Percentiles rank a stretch among this genome's conserved stretches.
These are phyloP conservation scores for Hydraecia micacea DNA, from an alignment of 2,888 invertebrate genomes.

Conservation along the genomic window DNA sequence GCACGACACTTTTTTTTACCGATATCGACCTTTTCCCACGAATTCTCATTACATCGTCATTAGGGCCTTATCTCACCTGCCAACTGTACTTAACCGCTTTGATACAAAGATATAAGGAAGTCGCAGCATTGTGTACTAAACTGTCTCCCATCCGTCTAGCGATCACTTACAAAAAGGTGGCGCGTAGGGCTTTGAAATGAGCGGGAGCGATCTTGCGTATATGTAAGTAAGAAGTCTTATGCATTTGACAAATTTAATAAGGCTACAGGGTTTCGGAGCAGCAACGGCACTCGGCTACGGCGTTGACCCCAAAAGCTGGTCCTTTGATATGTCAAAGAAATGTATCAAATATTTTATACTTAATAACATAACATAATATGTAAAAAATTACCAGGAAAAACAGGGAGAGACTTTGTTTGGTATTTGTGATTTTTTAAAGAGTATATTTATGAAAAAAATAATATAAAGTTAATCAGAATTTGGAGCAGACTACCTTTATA, in stretches of 20 bases:
- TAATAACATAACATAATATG: no score
- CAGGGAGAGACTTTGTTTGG: no score
- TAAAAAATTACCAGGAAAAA: neutral
- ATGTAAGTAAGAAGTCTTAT: neutral
- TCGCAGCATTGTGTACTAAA: conserved; percentile 76
- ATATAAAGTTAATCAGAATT: neutral
- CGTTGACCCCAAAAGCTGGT: neutral
- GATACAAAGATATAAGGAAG: conserved; percentile 70
- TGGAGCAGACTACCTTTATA: neutral
- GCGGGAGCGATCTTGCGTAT: conserved; percentile 21
- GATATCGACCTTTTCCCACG: conserved; percentile 65
- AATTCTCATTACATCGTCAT: conserved; percentile 65
- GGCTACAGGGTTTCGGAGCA: neutral
- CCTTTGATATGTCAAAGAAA: neutral
- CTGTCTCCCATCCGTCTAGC: conserved; percentile 73
- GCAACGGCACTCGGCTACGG: neutral
- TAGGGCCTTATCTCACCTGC: conserved; percentile 70
- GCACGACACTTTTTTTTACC: conserved; percentile 58
- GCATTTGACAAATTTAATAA: neutral
- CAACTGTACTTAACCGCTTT: conserved; percentile 68
- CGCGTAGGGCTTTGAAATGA: conserved; percentile 47
- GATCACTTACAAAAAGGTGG: conserved; percentile 69
- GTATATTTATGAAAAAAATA: no score
- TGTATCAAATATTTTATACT: neutral
- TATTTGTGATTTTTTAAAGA: neutral